Percentiles rank a stretch among this genome's conserved stretches.
Evolutionary conservation across 2,113 vertebrate species (phyloP).

Genomic region (Manacus vitellinus): DNA sequence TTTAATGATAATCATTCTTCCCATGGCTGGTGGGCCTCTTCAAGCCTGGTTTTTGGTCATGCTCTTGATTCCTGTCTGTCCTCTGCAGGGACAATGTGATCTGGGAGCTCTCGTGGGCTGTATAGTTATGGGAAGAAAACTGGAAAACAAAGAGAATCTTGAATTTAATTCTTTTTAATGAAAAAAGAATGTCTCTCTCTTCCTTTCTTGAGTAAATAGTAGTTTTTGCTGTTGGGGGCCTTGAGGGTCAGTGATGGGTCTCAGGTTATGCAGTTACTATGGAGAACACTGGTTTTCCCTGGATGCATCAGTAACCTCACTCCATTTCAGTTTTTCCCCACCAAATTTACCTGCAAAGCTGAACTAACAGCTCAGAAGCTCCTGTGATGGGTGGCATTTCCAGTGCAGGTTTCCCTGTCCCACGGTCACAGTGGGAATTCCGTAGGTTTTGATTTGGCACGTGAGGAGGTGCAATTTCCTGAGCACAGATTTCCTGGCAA

Average conservation of each 20-base stretch:
- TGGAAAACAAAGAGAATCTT: background rate
- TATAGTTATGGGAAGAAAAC: background rate
- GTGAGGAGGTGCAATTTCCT: background rate
- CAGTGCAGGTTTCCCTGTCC: background rate
- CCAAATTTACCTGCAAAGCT: background rate
- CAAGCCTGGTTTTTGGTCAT: rapidly evolving
- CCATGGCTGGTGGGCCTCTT: background rate
- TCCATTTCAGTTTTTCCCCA: background rate
- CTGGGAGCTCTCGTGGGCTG: background rate
- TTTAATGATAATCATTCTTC: background rate
- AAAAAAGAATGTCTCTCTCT: background rate
- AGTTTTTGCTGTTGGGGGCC: background rate
- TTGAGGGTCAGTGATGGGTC: background rate
- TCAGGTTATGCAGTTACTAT: background rate
- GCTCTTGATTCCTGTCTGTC: background rate
- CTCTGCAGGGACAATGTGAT: background rate
- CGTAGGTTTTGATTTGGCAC: background rate
- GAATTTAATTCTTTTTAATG: background rate
- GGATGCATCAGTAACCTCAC: background rate
- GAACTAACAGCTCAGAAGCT: background rate
- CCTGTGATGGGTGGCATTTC: background rate
- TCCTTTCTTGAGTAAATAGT: background rate
- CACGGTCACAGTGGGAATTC: rapidly evolving
- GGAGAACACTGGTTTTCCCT: background rate
- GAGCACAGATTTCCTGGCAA: rapidly evolving